Evolutionary conservation across 2,888 invertebrate genomes (phyloP).

Genomic region (Rhagophthalmus giganteus): DNA sequence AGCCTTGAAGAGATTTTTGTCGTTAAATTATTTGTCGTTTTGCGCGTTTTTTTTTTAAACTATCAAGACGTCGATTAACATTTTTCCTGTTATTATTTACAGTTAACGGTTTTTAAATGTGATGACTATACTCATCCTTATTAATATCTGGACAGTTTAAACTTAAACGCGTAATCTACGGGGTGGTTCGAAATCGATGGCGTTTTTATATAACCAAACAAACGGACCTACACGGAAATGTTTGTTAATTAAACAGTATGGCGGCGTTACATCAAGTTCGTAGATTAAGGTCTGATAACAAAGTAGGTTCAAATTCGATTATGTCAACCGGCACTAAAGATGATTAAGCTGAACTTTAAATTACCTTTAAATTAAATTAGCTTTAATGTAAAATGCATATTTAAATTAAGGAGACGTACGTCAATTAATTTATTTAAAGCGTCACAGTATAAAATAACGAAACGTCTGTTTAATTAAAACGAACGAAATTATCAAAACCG

Average conservation of each 20-base stretch:
- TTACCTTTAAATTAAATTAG: constrained; percentile 23
- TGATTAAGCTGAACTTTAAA: constrained; percentile 26
- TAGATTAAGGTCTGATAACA: constrained; percentile 3
- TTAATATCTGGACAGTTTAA: too few species aligned
- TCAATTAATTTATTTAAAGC: constrained; percentile 20
- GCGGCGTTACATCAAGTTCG: background rate
- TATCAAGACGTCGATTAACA: too few species aligned
- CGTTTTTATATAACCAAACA: too few species aligned
- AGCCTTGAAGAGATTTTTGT: too few species aligned
- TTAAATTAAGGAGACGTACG: constrained; percentile 14
- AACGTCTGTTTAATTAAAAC: constrained; percentile 4
- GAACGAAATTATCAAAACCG: background rate
- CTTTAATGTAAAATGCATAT: constrained; percentile 14
- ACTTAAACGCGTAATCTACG: too few species aligned
- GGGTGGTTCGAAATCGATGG: too few species aligned
- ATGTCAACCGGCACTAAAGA: constrained; percentile 20
- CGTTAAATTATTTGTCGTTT: too few species aligned
- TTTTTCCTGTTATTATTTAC: too few species aligned
- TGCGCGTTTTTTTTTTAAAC: too few species aligned
- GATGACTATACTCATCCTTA: too few species aligned
- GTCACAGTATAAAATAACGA: constrained; percentile 2
- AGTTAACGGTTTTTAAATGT: too few species aligned
- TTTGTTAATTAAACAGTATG: background rate
- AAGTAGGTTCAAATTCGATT: constrained; percentile 14
- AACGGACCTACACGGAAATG: background rate